phyloP scores from a whole-genome alignment of 2,797 vertebrate genomes.

The Sebastolobus alascanus region DNA sequence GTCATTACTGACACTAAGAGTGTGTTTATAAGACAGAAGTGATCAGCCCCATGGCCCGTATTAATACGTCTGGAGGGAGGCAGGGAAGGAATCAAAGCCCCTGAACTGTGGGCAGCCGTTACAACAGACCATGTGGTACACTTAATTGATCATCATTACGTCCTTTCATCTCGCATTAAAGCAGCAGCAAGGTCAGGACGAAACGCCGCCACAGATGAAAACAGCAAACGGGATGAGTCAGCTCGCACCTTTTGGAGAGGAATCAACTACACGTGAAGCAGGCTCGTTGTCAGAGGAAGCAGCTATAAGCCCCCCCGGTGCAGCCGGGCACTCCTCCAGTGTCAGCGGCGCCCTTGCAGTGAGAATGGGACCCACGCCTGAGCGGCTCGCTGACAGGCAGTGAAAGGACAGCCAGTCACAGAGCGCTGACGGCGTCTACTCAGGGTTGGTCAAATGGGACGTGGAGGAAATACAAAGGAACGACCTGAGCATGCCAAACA shows the following conservation, averaged over 20 bases:
- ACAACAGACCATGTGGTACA: background rate
- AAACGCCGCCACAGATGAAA: constrained; percentile 9
- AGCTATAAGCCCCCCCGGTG: constrained; percentile 36
- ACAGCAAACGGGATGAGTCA: constrained; percentile 23
- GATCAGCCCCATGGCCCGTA: constrained; percentile 35
- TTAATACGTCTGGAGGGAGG: constrained; percentile 31
- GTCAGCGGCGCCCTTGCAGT: constrained; percentile 48
- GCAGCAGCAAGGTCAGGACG: constrained; percentile 25
- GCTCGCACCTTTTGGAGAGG: constrained; percentile 17
- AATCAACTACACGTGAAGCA: constrained; percentile 34
- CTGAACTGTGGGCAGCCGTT: background rate
- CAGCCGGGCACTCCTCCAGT: constrained; percentile 48
- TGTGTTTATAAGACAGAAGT: constrained; percentile 49
- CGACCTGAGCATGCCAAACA: constrained; percentile 57
- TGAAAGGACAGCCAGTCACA: constrained; percentile 71
- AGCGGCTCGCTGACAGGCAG: constrained; percentile 69
- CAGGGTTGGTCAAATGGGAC: constrained; percentile 65
- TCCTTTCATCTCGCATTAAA: constrained; percentile 17
- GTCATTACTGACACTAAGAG: constrained; percentile 47
- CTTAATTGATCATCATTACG: constrained; percentile 22
- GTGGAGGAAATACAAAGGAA: constrained; percentile 57
- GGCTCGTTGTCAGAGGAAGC: constrained; percentile 45
- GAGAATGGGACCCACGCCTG: constrained; percentile 65
- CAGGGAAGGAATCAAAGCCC: constrained; percentile 22
- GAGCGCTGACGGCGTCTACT: constrained; percentile 65